phyloP scores from a whole-genome alignment of 2,797 vertebrate species.

The Acanthis flammea region DNA sequence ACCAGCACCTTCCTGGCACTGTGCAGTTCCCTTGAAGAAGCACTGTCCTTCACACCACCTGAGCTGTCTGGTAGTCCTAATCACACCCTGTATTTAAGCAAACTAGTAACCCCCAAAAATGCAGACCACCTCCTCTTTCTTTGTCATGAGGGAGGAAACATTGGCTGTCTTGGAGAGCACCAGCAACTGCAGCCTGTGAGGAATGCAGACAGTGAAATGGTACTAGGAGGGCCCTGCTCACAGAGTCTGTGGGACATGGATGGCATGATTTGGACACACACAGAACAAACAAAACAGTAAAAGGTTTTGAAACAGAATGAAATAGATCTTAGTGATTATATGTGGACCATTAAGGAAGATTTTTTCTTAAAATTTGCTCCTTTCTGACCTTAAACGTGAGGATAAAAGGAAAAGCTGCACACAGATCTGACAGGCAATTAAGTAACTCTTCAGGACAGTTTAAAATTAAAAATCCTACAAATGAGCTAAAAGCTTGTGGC shows the following conservation, averaged over 20 bases:
- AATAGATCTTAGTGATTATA: slow-evolving; percentile 3
- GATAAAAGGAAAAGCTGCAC: slow-evolving; percentile 23
- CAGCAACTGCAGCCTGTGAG: neutral
- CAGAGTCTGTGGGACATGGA: neutral
- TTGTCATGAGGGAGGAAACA: neutral
- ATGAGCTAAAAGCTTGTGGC: neutral
- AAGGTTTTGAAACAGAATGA: slow-evolving; percentile 24
- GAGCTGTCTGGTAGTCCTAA: neutral
- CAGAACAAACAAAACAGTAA: slow-evolving; percentile 44
- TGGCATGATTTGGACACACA: slow-evolving; percentile 20
- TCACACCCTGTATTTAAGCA: neutral
- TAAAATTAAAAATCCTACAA: neutral
- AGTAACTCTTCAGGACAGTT: neutral
- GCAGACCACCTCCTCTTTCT: neutral
- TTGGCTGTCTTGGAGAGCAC: neutral
- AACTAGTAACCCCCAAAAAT: neutral
- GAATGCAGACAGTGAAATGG: neutral
- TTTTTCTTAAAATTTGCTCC: neutral
- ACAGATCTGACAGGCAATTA: neutral
- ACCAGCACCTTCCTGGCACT: neutral
- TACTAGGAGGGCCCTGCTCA: neutral
- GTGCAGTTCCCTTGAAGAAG: neutral
- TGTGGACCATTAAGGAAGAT: neutral
- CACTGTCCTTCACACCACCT: neutral
- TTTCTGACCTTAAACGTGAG: neutral